Evolutionary conservation across 2,888 invertebrate species (phyloP), one percentile per base, ranked within the genome.

Genomic region (Herminia tarsipennalis): DNA sequence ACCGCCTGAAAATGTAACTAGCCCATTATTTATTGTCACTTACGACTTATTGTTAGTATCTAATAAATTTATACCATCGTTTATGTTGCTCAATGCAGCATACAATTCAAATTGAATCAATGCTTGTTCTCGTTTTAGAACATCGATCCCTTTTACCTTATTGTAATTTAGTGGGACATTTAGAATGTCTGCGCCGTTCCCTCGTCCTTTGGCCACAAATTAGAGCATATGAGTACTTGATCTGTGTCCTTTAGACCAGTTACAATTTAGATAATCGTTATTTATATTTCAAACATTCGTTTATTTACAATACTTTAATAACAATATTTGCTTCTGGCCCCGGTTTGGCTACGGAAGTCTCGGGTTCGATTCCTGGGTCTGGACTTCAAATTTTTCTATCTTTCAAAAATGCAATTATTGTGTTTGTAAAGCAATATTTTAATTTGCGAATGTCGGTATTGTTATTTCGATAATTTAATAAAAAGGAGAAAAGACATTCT

Each of bases 171-270:
- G 56, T 46, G 48, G 39, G 46, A 47, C 70, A 60, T 70, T 75
- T 70, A 70, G 69, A 75, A 65, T 62, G 70, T 64, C 53, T 39
- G 49, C 34, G 53, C 62, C 72, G 47, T 73, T 73, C 73, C 65
- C 73, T 70, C 63, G 73, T 75, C 73, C 71, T 74, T 73, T 66
- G 51, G 48, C 54, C 47, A 30, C 30, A 57, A 74, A 71, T 57
- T 71, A 56, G 67, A 69, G 53, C 71, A 66, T 67, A 64, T 54
- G 45, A 56, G 73, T 63, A 27, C 13, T 27, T 28, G n/a, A 14
- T 9, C n/a, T n/a, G 4, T 35, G 24, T 24, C 24, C 24, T 35
- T 36, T 36, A 9, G 1, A 9, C 14, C n/a, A 9, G 3, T 9
- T 34, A 9, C 18, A 12, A 16, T 12, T 12, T 9, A 5, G 8